Conservation (phyloP, 2,113 vertebrate species). For the Pimephales promelas region DNA sequence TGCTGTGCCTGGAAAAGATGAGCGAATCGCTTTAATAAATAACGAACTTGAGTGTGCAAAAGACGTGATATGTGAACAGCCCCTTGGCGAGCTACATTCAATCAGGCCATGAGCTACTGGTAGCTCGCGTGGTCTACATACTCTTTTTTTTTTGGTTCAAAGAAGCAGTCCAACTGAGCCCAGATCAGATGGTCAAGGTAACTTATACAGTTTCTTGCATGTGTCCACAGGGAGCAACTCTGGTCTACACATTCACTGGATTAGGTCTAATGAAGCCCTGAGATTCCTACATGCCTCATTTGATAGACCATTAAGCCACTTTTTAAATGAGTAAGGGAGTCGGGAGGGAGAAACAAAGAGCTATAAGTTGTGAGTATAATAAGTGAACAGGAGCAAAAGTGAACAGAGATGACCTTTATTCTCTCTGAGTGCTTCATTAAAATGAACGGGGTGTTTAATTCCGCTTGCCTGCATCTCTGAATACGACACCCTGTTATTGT, state of each 20-base stretch:
- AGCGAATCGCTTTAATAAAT: no score
- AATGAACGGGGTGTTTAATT: slow-evolving; percentile 24
- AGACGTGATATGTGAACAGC: no score
- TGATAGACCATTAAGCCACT: slow-evolving; percentile 72
- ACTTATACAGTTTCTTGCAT: slow-evolving; percentile 49
- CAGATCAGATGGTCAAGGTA: background rate
- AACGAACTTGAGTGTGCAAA: no score
- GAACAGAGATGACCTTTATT: slow-evolving; percentile 51
- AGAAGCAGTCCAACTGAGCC: background rate
- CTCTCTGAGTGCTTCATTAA: slow-evolving; percentile 56
- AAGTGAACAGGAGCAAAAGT: slow-evolving; percentile 30
- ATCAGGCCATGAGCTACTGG: no score
- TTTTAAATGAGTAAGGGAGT: slow-evolving; percentile 41
- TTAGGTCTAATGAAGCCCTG: slow-evolving; percentile 76
- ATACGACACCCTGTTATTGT: background rate
- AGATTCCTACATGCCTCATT: slow-evolving; percentile 74
- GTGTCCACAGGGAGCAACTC: background rate
- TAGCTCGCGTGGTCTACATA: no score
- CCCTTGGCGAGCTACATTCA: no score
- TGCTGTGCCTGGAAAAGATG: no score
- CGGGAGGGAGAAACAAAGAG: background rate
- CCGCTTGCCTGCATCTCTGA: background rate
- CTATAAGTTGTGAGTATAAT: no score
- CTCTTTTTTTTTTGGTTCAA: background rate
- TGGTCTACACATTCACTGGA: slow-evolving; percentile 67